phyloP scores from a whole-genome alignment of 2,888 invertebrate genomes.

The Stenolophus ochropezus region DNA sequence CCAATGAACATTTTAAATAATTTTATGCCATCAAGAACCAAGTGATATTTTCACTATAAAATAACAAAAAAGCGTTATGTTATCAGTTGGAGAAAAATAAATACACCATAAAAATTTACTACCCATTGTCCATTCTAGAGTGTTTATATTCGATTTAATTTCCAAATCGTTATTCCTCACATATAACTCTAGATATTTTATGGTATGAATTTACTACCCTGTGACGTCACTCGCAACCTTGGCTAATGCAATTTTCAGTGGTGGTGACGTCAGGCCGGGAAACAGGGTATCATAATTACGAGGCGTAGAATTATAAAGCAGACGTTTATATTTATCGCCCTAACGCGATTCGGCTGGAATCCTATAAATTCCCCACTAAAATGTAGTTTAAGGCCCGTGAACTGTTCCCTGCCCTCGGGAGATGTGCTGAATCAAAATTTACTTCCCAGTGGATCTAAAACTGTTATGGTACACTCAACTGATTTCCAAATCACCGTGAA shows the following conservation, averaged over 20 bases:
- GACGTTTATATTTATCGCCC: slow-evolving; percentile 30
- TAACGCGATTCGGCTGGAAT: not conserved
- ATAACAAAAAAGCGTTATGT: too few relatives aligned
- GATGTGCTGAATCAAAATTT: not conserved
- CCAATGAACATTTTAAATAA: too few relatives aligned
- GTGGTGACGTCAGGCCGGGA: not conserved
- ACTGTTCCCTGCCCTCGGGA: not conserved
- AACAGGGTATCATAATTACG: slow-evolving; percentile 10
- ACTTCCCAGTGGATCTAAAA: not conserved
- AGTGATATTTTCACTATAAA: too few relatives aligned
- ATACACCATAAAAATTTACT: too few relatives aligned
- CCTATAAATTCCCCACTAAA: not conserved
- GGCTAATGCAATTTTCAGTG: not conserved
- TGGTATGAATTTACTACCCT: not conserved
- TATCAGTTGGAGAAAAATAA: too few relatives aligned
- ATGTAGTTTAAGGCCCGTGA: not conserved
- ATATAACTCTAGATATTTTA: too few relatives aligned
- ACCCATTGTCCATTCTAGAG: too few relatives aligned
- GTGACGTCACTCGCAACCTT: not conserved
- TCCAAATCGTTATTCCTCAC: too few relatives aligned
- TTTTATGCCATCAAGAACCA: too few relatives aligned
- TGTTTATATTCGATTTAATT: too few relatives aligned
- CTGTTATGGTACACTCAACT: too few relatives aligned
- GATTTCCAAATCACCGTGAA: too few relatives aligned
- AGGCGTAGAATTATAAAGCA: slow-evolving; percentile 17